Conservation (phyloP, 2,888 invertebrate genomes). For the Capitulum mitella region DNA sequence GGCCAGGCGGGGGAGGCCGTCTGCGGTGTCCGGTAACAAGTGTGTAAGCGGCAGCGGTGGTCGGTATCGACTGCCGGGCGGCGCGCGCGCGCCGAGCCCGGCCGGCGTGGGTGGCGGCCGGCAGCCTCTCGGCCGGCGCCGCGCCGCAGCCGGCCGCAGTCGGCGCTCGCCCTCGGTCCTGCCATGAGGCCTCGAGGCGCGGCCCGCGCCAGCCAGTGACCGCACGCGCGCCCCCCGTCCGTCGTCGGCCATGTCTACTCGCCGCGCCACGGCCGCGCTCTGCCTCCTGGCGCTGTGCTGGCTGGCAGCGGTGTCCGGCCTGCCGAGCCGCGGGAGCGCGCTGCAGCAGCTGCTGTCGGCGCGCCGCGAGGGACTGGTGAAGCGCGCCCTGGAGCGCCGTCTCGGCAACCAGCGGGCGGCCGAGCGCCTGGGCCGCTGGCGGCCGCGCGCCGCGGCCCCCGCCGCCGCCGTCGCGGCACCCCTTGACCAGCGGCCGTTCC, state of each 20-base stretch:
- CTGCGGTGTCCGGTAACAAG: background rate
- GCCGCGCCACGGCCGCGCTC: conserved; percentile 12
- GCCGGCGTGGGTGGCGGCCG: conserved; percentile 12
- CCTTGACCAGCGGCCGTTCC: background rate
- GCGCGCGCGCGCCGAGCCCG: conserved; percentile 11
- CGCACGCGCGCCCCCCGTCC: conserved; percentile 1
- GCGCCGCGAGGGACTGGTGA: background rate
- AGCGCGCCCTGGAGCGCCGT: background rate
- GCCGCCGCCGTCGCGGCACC: background rate
- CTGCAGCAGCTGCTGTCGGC: background rate
- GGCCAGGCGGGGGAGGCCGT: background rate
- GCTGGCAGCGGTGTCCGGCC: background rate
- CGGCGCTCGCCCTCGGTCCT: background rate
- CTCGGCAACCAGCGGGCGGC: conserved; percentile 4
- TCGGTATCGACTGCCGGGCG: background rate
- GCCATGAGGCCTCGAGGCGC: background rate
- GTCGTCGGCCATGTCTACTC: background rate
- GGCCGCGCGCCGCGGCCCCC: background rate
- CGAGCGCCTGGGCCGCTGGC: background rate
- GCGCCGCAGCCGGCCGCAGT: background rate
- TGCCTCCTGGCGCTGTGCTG: conserved; percentile 7
- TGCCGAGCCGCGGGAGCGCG: background rate
- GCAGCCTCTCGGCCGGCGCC: background rate
- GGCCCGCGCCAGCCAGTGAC: background rate
- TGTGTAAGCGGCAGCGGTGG: background rate